A percentile compares a stretch with the other conserved stretches of the same genome.
These are phyloP conservation scores for Trissonchulus sp. DNA, from an alignment of 2,888 invertebrate genomes.

Conservation along the genomic window DNA sequence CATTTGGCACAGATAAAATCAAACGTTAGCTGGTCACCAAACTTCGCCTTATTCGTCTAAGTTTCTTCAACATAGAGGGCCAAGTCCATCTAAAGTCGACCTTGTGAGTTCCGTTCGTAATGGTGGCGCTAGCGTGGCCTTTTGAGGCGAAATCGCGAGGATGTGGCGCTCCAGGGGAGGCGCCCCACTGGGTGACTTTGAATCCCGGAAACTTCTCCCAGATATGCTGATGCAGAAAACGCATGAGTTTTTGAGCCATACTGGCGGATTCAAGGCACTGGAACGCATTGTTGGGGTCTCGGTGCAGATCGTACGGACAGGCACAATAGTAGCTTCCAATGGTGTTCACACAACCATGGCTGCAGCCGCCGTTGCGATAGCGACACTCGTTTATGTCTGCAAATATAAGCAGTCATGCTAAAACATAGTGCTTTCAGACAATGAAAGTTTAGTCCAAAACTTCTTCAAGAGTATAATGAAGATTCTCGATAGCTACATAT, in stretches of 20 bases:
- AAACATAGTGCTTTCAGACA: too few relatives aligned
- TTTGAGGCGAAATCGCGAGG: not conserved
- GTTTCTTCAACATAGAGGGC: not conserved
- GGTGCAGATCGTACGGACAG: slow-evolving; percentile 42
- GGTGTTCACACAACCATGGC: slow-evolving; percentile 49
- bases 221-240: slow-evolving; percentile 22
- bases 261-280: not conserved
- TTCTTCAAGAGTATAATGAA: slow-evolving; percentile 14
- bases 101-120: slow-evolving; percentile 12
- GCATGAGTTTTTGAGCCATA: slow-evolving; percentile 12
- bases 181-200: not conserved
- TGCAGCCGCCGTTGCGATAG: slow-evolving; percentile 45
- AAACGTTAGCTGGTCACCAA: too few relatives aligned
- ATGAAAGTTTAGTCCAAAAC: slow-evolving; percentile 5
- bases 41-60: too few relatives aligned
- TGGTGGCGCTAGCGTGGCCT: not conserved
- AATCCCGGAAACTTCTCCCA: slow-evolving; percentile 16
- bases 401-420: too few relatives aligned
- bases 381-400: slow-evolving; percentile 48
- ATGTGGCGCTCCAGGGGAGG: not conserved
- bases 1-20: too few relatives aligned
- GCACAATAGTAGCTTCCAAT: slow-evolving; percentile 49
- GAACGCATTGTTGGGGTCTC: slow-evolving; percentile 29
- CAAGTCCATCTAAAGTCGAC: not conserved
- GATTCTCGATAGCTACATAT: too few relatives aligned